Percentiles rank a stretch among this genome's conserved stretches.
phyloP scores from a whole-genome alignment of 2,113 vertebrate genomes.

The Tetrax tetrax region DNA sequence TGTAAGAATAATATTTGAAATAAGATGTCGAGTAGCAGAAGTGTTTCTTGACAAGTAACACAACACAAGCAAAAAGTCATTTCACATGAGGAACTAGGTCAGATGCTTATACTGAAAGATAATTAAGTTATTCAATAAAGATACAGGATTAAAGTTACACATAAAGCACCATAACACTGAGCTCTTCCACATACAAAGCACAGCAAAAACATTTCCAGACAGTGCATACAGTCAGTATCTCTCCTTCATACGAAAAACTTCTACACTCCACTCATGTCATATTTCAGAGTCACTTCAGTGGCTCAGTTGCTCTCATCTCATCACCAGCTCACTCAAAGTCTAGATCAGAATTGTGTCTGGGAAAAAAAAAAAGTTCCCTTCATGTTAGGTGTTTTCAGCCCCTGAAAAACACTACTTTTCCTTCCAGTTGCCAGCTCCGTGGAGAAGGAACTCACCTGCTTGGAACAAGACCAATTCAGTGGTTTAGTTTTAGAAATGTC shows the following conservation, averaged over 20 bases:
- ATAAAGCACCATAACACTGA: neutral
- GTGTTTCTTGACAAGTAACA: neutral
- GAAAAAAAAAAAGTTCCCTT: neutral
- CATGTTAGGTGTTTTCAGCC: neutral
- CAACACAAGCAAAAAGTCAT: neutral
- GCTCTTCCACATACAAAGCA: neutral
- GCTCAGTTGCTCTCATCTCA: neutral
- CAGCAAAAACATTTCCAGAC: neutral
- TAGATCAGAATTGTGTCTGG: neutral
- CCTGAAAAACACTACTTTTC: neutral
- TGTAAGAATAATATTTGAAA: neutral
- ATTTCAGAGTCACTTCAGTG: neutral
- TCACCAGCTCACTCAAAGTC: neutral
- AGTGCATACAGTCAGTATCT: neutral
- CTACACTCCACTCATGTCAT: accelerated
- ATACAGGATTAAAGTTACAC: neutral
- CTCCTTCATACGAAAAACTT: neutral
- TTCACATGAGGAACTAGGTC: neutral
- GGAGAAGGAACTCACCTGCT: neutral
- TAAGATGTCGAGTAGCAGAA: neutral
- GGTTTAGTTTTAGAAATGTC: neutral
- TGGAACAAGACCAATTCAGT: neutral
- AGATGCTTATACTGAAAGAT: neutral
- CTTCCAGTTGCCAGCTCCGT: neutral
- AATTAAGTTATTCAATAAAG: neutral